Conservation (phyloP, 2,888 invertebrate species). For the Acanthosepion lycidas region DNA sequence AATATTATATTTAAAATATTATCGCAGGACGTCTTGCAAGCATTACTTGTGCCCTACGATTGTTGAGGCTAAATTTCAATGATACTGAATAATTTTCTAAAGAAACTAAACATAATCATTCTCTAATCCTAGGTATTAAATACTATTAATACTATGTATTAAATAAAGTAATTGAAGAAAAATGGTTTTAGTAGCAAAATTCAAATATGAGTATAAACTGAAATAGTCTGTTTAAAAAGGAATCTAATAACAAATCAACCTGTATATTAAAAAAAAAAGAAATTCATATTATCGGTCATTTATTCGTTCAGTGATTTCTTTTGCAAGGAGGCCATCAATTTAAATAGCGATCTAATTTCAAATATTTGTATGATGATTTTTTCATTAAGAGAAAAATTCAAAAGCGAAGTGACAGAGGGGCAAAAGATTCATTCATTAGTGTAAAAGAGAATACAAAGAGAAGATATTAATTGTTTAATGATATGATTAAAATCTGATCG, state of each 20-base stretch:
- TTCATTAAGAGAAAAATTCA: neutral
- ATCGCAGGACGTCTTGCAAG: too few species aligned
- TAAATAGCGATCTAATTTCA: neutral
- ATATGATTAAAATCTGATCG: neutral
- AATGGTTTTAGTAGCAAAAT: neutral
- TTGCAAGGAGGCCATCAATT: neutral
- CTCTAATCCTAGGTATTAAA: too few species aligned
- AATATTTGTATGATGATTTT: neutral
- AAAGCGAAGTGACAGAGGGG: neutral
- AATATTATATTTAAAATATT: too few species aligned
- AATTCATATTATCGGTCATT: neutral
- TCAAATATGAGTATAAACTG: neutral
- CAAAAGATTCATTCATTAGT: neutral
- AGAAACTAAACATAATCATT: too few species aligned
- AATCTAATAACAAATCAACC: neutral
- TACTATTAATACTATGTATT: neutral
- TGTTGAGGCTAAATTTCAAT: too few species aligned
- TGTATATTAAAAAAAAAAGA: neutral
- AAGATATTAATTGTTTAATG: neutral
- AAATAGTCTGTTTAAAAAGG: neutral
- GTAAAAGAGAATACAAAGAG: neutral
- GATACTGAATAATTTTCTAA: too few species aligned
- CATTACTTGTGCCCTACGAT: too few species aligned
- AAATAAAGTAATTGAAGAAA: neutral
- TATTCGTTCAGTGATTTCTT: neutral